Evolutionary conservation across 2,888 invertebrate species (phyloP).

Genomic region (Stenichneumon culpator): DNA sequence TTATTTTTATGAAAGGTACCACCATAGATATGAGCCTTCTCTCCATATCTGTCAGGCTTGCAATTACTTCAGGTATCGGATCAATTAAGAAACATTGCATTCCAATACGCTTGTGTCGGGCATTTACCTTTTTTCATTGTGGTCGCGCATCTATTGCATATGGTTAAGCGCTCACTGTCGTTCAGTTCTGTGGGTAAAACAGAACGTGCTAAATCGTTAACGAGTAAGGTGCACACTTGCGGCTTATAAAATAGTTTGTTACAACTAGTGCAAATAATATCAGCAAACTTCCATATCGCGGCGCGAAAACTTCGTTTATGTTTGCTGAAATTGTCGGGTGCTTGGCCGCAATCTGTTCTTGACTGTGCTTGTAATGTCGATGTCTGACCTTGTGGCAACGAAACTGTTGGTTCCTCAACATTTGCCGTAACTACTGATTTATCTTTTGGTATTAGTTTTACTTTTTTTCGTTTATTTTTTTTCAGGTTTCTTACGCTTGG

Average conservation of each 20-base stretch:
- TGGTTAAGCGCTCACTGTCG: neutral
- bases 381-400: neutral
- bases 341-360: neutral
- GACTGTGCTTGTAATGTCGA: neutral
- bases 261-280: neutral
- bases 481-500: neutral
- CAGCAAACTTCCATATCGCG: neutral
- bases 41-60: neutral
- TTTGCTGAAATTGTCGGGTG: neutral
- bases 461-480: neutral
- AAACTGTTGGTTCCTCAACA: neutral
- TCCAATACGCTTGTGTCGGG: slow-evolving; percentile 20
- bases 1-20: slow-evolving; percentile 35
- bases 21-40: slow-evolving; percentile 15
- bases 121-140: slow-evolving; percentile 7
- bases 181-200: neutral
- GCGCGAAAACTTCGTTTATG: neutral
- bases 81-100: slow-evolving; percentile 15
- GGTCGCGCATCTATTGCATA: neutral
- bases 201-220: neutral
- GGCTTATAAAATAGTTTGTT: slow-evolving; percentile 9
- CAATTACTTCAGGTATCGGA: neutral
- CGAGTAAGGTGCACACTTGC: neutral
- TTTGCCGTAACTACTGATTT: neutral
- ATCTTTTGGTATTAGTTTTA: neutral